phyloP scores from a whole-genome alignment of 2,113 vertebrate species.

The Phocoena phocoena region DNA sequence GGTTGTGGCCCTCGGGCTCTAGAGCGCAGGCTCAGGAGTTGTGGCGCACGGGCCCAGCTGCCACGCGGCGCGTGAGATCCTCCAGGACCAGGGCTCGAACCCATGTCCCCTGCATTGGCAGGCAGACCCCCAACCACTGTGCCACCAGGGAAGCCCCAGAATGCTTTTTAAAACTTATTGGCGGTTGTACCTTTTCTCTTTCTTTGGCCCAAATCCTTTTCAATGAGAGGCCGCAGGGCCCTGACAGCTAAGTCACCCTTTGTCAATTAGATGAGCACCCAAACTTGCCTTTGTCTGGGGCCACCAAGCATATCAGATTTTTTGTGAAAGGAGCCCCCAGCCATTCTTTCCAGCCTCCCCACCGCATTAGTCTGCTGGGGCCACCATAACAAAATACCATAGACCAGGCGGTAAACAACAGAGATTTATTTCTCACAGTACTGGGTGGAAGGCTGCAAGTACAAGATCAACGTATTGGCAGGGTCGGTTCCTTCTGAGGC shows the following conservation, averaged over 20 bases:
- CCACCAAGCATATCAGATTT: not conserved
- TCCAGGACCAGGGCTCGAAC: no score
- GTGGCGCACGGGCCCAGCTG: no score
- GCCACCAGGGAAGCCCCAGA: not conserved
- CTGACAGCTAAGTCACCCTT: not conserved
- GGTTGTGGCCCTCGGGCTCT: no score
- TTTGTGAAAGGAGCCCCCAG: not conserved
- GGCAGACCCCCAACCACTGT: no score
- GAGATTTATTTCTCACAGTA: not conserved
- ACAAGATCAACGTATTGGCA: not conserved
- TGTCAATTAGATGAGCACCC: not conserved
- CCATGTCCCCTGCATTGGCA: no score
- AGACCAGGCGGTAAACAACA: not conserved
- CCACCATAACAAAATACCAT: not conserved
- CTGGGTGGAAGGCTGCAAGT: not conserved
- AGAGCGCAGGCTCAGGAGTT: no score
- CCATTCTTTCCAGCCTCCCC: not conserved
- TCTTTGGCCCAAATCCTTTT: not conserved
- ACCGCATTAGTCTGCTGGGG: not conserved
- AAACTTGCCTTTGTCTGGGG: not conserved
- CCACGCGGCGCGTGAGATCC: fast-evolving
- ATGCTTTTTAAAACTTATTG: not conserved
- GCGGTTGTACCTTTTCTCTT: not conserved
- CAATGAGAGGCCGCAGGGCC: not conserved
- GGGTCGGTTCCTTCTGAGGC: not conserved